A percentile compares a stretch with the other conserved stretches of the same genome.
These are phyloP conservation scores for Plectrocnemia conspersa DNA, from an alignment of 1,140 invertebrate genomes.

Conservation along the genomic window DNA sequence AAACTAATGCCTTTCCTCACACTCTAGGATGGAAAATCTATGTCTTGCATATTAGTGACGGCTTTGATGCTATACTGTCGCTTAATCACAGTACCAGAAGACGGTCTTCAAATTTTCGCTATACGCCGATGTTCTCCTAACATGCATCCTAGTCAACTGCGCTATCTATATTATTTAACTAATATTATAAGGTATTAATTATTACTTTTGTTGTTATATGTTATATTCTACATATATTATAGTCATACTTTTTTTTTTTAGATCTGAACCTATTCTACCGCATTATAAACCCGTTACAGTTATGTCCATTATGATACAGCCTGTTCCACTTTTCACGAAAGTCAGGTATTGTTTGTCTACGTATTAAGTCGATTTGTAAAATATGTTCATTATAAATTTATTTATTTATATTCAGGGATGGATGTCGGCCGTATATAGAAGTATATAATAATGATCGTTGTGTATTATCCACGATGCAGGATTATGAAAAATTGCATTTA, in stretches of 20 bases:
- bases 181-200: slow-evolving; percentile 55
- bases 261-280: slow-evolving; percentile 55
- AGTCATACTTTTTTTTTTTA: too few species aligned
- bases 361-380: neutral
- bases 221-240: too few species aligned
- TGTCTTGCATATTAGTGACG: slow-evolving; percentile 55
- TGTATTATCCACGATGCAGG: slow-evolving; percentile 75
- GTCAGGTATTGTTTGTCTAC: slow-evolving; percentile 55
- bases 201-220: neutral
- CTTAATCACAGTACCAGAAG: slow-evolving; percentile 71
- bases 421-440: slow-evolving; percentile 89
- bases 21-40: slow-evolving; percentile 79
- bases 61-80: slow-evolving; percentile 77
- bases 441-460: slow-evolving; percentile 84
- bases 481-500: slow-evolving; percentile 86
- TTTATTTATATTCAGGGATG: slow-evolving; percentile 61
- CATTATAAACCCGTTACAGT: slow-evolving; percentile 75
- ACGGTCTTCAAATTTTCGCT: slow-evolving; percentile 83
- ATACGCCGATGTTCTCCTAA: slow-evolving; percentile 76
- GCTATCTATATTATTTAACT: slow-evolving; percentile 80
- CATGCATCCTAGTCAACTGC: slow-evolving; percentile 75
- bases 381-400: slow-evolving; percentile 1
- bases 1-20: too few species aligned
- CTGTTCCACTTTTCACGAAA: slow-evolving; percentile 89
- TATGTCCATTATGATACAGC: slow-evolving; percentile 72